Conservation (phyloP, 2,797 vertebrate genomes). For the Pseudomugil gertrudae region DNA sequence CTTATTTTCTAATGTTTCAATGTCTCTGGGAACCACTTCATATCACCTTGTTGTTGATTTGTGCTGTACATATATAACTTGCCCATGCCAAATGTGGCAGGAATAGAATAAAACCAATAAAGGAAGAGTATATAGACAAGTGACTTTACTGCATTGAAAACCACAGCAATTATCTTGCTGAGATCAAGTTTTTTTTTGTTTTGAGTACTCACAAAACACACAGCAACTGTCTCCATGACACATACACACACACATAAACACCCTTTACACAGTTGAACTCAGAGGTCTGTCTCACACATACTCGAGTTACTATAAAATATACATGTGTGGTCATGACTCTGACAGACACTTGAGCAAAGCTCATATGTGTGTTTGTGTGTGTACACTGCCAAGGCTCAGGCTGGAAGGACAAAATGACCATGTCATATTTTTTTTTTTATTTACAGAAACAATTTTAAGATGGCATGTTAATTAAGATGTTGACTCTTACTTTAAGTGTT, state of each 20-base stretch:
- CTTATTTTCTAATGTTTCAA: too few relatives aligned
- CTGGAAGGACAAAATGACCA: constrained; percentile 2
- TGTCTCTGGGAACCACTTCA: too few relatives aligned
- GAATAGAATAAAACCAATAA: constrained; percentile 19
- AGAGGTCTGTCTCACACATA: constrained; percentile 26
- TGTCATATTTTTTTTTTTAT: constrained; percentile 21
- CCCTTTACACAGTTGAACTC: constrained; percentile 17
- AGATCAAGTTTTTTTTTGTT: constrained; percentile 33
- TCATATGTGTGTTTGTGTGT: constrained; percentile 20
- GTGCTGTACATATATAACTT: too few relatives aligned
- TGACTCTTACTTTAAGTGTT: too few relatives aligned
- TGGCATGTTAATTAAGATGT: too few relatives aligned
- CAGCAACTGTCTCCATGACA: constrained; percentile 48
- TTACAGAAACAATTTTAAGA: too few relatives aligned
- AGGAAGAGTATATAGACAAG: constrained; percentile 4
- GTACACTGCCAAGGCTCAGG: background rate
- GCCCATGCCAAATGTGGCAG: constrained; percentile 27
- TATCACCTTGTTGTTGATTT: too few relatives aligned
- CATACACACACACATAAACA: constrained; percentile 24
- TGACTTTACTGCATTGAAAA: constrained; percentile 23
- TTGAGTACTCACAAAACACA: constrained; percentile 14
- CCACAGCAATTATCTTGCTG: constrained; percentile 13
- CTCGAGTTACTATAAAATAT: constrained; percentile 77
- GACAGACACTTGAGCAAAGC: constrained; percentile 21
- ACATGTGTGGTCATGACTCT: constrained; percentile 60